Evolutionary conservation across 2,797 vertebrate genomes (phyloP), one percentile per base, ranked within the genome.

Genomic region (Naso thynnoides): DNA sequence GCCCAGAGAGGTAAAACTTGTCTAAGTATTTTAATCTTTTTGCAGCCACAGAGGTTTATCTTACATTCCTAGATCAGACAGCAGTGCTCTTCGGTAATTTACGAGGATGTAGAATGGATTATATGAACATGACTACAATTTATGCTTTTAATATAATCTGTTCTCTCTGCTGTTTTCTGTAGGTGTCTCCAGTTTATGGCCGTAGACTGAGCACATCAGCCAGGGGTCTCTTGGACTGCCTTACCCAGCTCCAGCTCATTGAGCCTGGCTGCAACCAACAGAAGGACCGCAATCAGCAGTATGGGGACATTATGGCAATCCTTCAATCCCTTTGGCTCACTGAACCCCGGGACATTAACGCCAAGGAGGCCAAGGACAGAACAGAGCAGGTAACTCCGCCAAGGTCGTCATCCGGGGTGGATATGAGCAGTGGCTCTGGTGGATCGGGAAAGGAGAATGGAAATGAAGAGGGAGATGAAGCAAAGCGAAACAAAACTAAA

Each of bases 341-440:
- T 13, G 89, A 90, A 14, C 81, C 91, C 1, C 64, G 23, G 9
- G 68, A 47, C 70, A 81, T 55, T 78, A 47, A 55, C 44, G 36
- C 18, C 57, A 78, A 58, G 26, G 50, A 47, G 54, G 39, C 21
- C 18, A 89, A 88, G 41, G 73, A 68, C 0, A 15, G 58, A 7
- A 79, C 80, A 61, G 79, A 76, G 21, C 92, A 90, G 74, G 88
- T 89, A 71, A 82, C 82, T 2, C 93, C 93, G 8, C 95, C 93
- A 0, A 95, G 94, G 67, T 97, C 97, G 0, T 97, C 97, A 1
- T 98, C 96, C 0, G 96, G 96, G 0, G 95, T 97, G 26, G 96
- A 93, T 15, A 92, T 97, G 64, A 93, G 93, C 79, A 96, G 96
- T 4, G 95, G 95, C 16, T 97, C 95, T 0, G 95, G 78, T 2